Percentiles rank a stretch among this genome's conserved stretches.
Evolutionary conservation across 2,113 vertebrate genomes (phyloP).

Genomic region (Halichoerus grypus): DNA sequence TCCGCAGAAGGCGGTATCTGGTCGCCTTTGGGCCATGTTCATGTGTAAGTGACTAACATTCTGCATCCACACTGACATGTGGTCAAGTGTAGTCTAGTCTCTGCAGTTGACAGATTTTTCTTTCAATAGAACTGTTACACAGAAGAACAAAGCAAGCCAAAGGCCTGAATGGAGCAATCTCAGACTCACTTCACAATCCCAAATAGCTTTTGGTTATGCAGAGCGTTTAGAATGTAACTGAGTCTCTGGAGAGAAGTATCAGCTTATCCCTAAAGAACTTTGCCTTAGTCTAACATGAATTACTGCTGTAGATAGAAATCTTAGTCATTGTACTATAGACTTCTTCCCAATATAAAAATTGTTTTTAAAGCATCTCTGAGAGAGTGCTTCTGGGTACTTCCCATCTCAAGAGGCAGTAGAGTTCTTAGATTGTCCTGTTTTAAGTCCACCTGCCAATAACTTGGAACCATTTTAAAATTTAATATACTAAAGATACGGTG

Average conservation of each 20-base stretch:
- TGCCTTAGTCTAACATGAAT: neutral
- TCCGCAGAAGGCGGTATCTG: neutral
- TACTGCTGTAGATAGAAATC: neutral
- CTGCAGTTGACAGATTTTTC: conserved; percentile 23
- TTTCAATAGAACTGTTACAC: neutral
- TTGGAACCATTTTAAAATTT: neutral
- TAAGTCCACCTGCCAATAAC: neutral
- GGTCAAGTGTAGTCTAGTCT: neutral
- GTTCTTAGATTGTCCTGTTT: neutral
- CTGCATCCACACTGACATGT: neutral
- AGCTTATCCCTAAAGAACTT: neutral
- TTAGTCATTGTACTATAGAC: neutral
- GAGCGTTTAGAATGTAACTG: neutral
- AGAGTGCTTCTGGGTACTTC: neutral
- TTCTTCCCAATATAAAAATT: neutral
- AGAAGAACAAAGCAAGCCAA: neutral
- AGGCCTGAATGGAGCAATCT: neutral
- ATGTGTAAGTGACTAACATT: conserved; percentile 6
- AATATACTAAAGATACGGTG: neutral
- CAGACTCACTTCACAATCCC: neutral
- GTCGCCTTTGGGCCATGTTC: neutral
- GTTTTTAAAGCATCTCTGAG: neutral
- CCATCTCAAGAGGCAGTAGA: neutral
- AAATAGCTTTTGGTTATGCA: neutral
- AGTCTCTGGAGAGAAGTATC: neutral